These are phyloP conservation scores for Alentia gelatinosa DNA, from an alignment of 2,888 invertebrate species.

Conservation along the genomic window DNA sequence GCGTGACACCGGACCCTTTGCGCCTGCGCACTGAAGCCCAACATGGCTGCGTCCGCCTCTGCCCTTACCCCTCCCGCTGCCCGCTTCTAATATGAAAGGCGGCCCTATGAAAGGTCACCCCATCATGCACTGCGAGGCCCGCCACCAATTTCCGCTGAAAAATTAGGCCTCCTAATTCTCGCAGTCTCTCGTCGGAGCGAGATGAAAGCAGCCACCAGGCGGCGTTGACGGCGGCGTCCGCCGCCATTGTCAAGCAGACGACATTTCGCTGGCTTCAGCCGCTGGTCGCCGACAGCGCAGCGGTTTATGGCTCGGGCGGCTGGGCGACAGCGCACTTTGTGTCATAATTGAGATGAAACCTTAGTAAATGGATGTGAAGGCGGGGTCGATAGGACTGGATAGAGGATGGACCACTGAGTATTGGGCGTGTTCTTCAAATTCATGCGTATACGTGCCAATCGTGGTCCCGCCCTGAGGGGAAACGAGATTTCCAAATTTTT, in stretches of 20 bases:
- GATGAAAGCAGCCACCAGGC: not conserved
- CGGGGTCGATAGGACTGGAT: too few species aligned
- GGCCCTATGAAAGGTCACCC: not conserved
- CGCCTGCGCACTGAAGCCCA: not conserved
- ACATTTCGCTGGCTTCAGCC: not conserved
- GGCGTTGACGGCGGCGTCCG: not conserved
- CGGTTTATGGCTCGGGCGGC: not conserved
- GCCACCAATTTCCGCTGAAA: not conserved
- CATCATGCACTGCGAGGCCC: not conserved
- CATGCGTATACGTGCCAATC: too few species aligned
- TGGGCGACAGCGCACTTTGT: slow-evolving; percentile 12
- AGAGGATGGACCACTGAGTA: too few species aligned
- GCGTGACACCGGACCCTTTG: not conserved
- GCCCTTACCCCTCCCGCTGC: not conserved
- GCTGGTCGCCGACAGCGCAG: not conserved
- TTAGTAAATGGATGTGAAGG: too few species aligned
- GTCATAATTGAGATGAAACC: slow-evolving; percentile 32
- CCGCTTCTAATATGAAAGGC: not conserved
- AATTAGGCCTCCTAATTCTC: slow-evolving; percentile 12
- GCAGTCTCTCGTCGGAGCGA: not conserved
- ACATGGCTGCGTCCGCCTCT: not conserved
- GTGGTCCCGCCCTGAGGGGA: too few species aligned
- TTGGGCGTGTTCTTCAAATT: too few species aligned
- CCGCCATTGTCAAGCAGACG: slow-evolving; percentile 29
- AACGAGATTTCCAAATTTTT: too few species aligned